Evolutionary conservation across 2,888 invertebrate genomes (phyloP), one percentile per base, ranked within the genome.

Genomic region (Hyppa rectilinea): DNA sequence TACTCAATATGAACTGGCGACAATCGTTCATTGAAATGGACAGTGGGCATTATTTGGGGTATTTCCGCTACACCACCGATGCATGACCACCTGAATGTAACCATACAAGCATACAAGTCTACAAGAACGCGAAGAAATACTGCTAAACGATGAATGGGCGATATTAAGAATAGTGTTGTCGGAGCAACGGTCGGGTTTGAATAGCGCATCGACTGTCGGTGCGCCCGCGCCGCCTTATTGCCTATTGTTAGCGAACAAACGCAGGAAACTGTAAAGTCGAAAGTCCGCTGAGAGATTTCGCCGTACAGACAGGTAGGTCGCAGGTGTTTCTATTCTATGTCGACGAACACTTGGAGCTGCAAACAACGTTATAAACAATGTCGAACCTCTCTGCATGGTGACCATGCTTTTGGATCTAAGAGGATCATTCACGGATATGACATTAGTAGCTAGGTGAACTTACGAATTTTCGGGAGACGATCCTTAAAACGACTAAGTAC

Each of bases 221-320:
- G 89, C 90, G 89, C 87, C 87, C 81, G 87, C 89, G 88, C 89
- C 87, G 88, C 89, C 91, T 94, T 94, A 94, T 92, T 83, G 92
- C 89, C 94, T 90, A 95, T 96, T 95, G 95, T 96, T 94, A 87
- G 88, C 82, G 89, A 92, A 94, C 95, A 95, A 95, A 94, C 91
- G 92, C 94, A 95, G 96, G 96, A 96, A 95, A 95, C 94, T 92
- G 93, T 93, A 92, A 92, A 94, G 92, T 94, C 91, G 93, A 93
- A 94, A 95, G 93, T 92, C 92, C 90, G 92, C 92, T 88, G 92
- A 89, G 87, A 93, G 91, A 92, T 92, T 95, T 94, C 92, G 92
- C 92, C 85, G 91, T 92, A 91, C 87, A 77, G 86, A 90, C 95
- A 95, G 95, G 95, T 95, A 95, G 93, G 93, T 92, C 91, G 94